These are phyloP conservation scores for Xestia rhomboidea DNA, from an alignment of 2,888 invertebrate species.

Conservation along the genomic window DNA sequence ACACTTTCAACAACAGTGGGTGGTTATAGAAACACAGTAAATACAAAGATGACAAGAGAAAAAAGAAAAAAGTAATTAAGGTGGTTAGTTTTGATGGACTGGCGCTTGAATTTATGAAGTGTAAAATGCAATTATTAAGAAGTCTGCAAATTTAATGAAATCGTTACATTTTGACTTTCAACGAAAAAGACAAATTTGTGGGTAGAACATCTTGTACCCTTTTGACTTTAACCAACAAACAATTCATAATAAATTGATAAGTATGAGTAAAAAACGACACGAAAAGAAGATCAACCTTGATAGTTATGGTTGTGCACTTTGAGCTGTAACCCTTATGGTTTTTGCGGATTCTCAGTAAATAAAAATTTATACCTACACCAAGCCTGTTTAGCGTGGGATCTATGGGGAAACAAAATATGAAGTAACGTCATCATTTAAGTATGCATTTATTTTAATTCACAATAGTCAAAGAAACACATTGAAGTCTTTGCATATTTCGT, in stretches of 20 bases:
- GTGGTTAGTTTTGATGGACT: too few species aligned
- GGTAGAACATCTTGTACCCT: neutral
- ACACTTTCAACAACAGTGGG: too few species aligned
- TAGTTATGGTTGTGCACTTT: neutral
- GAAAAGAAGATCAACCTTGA: neutral
- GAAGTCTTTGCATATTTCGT: conserved; percentile 73
- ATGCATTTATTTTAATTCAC: neutral
- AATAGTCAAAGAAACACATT: conserved; percentile 70
- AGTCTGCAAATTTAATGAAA: too few species aligned
- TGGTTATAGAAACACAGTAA: too few species aligned
- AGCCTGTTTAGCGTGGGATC: too few species aligned
- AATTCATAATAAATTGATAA: neutral
- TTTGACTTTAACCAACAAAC: neutral
- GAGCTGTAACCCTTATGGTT: neutral
- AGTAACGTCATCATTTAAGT: too few species aligned
- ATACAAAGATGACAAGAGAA: too few species aligned
- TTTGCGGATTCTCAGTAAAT: neutral
- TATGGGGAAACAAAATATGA: neutral
- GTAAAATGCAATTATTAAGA: too few species aligned
- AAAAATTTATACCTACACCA: neutral
- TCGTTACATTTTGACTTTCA: neutral
- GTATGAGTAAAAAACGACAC: neutral
- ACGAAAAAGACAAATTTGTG: neutral
- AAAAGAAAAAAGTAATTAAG: too few species aligned
- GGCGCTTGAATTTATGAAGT: too few species aligned